Evolutionary conservation across 2,797 vertebrate genomes (phyloP).

Genomic region (Cephalopachus bancanus): DNA sequence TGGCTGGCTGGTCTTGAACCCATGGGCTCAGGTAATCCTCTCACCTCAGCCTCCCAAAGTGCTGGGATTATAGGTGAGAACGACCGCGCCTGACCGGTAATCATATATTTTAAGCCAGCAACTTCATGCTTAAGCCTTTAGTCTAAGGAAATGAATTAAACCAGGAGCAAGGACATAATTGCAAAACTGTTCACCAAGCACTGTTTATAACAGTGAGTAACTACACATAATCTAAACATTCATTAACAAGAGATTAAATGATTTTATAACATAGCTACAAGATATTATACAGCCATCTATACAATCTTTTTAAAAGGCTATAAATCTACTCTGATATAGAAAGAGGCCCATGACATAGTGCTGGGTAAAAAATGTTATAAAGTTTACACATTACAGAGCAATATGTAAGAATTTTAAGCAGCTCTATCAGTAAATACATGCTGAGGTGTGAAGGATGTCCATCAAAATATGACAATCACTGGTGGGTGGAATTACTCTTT

Average conservation of each 20-base stretch:
- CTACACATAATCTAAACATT: background rate
- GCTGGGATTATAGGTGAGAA: too few species aligned
- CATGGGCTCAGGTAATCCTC: too few species aligned
- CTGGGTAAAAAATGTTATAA: background rate
- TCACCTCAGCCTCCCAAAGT: too few species aligned
- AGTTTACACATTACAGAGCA: conserved; percentile 4
- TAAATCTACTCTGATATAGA: background rate
- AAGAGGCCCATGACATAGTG: background rate
- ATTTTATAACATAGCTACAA: background rate
- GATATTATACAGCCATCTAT: background rate
- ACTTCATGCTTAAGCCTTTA: conserved; percentile 6
- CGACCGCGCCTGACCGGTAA: too few species aligned
- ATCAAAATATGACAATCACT: conserved; percentile 13
- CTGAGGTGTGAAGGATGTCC: background rate
- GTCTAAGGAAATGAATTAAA: conserved; percentile 42
- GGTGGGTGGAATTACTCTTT: background rate
- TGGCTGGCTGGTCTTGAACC: too few species aligned
- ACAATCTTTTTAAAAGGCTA: background rate
- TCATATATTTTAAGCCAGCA: conserved; percentile 17
- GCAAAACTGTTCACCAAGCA: background rate
- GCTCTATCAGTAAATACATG: background rate
- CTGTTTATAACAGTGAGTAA: background rate
- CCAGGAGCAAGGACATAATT: background rate
- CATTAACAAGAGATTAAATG: conserved; percentile 29
- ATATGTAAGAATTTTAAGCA: background rate